Base-by-base conservation (phyloP, 2,113 vertebrate species). In the Sardina pilchardus region DNA sequence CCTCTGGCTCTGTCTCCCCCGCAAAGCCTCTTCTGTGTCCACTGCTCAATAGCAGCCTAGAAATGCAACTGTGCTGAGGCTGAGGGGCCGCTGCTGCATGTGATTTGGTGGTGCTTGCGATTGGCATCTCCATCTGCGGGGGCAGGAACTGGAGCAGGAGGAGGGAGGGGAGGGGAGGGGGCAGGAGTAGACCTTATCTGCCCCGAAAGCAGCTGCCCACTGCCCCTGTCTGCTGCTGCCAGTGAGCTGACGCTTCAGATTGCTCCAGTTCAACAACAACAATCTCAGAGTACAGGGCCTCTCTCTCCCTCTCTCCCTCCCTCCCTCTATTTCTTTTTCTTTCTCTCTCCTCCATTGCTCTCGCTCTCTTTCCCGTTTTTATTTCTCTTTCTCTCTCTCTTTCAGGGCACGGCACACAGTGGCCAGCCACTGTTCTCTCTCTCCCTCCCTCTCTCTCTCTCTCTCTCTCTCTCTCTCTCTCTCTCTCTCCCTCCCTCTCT, bases 201-300 rank as follows among this genome's bases (percentile, higher is more conserved):
- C 12, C 71, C n/a, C 26, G 1, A 56, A 56, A 59, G 56, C 86
- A 86, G 84, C 80, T 81, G 86, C 81, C 85, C 81, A 82, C 42
- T 63, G 59, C 34, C 75, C 88, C 81, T 59, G 84, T 43, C 34
- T 30, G 34, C 80, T 30, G 34, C 80, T 67, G 39, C 87, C 81
- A 87, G 81, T 83, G 63, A 78, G 44, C 85, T 9, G 78, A 82
- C 87, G 87, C 85, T 84, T 86, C 80, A 89, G 83, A 87, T 89
- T 50, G 84, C 93, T 90, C 81, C 85, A 88, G 84, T 63, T 63
- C 83, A 87, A 88, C 89, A 91, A 75, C 82, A 92, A 90, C 87
- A 88, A 89, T 91, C 87, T 88, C 87, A 1, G 88, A 88, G 81
- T 87, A 85, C 78, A 88, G 45, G 45, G 1, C 45, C 50, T 21